A percentile compares a stretch with the other conserved stretches of the same genome.
These are phyloP conservation scores for Lordiphosa clarofinis DNA, from an alignment of 1,140 invertebrate genomes.

Conservation along the genomic window DNA sequence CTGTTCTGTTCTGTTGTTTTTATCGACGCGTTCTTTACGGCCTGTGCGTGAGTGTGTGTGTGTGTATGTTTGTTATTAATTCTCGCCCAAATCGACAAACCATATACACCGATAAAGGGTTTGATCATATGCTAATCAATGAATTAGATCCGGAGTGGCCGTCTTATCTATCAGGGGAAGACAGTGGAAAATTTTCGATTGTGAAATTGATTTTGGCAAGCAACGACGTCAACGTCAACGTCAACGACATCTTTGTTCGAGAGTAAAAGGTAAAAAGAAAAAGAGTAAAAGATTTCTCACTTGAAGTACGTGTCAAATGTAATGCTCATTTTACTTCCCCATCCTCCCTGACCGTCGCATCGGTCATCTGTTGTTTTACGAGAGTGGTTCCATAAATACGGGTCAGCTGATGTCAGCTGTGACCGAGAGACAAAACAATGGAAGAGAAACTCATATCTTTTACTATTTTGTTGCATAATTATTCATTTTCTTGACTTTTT, in stretches of 20 bases:
- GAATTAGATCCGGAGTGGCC: slow-evolving; percentile 22
- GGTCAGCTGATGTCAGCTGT: too few relatives aligned
- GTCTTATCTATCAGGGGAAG: slow-evolving; percentile 7
- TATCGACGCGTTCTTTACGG: slow-evolving; percentile 45
- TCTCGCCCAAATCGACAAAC: too few relatives aligned
- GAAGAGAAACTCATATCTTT: too few relatives aligned
- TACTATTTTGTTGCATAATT: too few relatives aligned
- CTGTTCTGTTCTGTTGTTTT: slow-evolving; percentile 42
- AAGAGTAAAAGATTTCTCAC: slow-evolving; percentile 7
- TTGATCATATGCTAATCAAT: slow-evolving; percentile 31
- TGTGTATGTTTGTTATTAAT: slow-evolving; percentile 36
- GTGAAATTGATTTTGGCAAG: slow-evolving; percentile 18
- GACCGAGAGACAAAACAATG: too few relatives aligned
- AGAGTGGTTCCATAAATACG: too few relatives aligned
- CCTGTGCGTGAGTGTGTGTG: slow-evolving; percentile 21
- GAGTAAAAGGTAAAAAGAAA: slow-evolving; percentile 39
- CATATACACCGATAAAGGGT: too few relatives aligned
- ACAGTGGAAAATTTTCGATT: slow-evolving; percentile 62
- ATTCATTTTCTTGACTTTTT: too few relatives aligned
- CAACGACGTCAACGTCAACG: slow-evolving; percentile 12
- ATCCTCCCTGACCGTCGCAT: too few relatives aligned
- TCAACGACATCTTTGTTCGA: slow-evolving; percentile 20
- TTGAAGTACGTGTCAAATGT: slow-evolving; percentile 70
- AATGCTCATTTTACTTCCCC: too few relatives aligned
- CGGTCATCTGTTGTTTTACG: background rate